Base-by-base conservation (phyloP, 2,797 vertebrate genomes). In the Chelidonichthys spinosus region DNA sequence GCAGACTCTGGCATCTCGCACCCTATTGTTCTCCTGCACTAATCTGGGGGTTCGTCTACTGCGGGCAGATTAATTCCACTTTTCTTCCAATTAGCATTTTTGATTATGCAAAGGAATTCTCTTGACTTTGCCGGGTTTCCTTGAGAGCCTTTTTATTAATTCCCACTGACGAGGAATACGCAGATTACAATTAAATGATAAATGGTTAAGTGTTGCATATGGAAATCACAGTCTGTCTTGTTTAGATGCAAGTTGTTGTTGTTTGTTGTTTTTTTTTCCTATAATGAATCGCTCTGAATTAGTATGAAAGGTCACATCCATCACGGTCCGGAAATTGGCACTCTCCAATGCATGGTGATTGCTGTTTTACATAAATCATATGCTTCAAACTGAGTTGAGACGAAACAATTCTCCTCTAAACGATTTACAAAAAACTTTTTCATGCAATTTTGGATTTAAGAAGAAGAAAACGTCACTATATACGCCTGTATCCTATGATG, bases 101-200 rank as follows among this genome's bases (percentile, higher is more conserved):
- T 93, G 87, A 93, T 93, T 93, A 92, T 91, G 88, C 86, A 89
- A 85, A 90, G 78, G 72, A 71, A 88, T 92, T 91, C 87, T 90
- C 82, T 82, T 81, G 72, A 90, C 87, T 92, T 92, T 79, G 76
- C 73, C 11, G 2, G 53, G 81, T 76, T 88, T 90, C 77, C 80
- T 25, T 73, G 61, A 87, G 81, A 88, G 81, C 77, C 73, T 63
- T 61, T 25, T 86, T 65, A 89, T 92, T 93, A 87, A 93, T 85
- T 78, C 81, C 60, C 56, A 76, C 77, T 55, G 37, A 81, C n/a
- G 72, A 84, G 78, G 64, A 91, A 87, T 79, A 61, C 75, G 85
- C 82, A 37, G 68, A 91, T 91, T 79, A 78, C 81, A 93, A 92
- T 91, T 89, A 91, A 89, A 88, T 90, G 78, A 91, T 93, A 87